Evolutionary conservation across 1,140 invertebrate species (phyloP), one percentile per base, ranked within the genome.

Genomic region (Octopus sinensis): DNA sequence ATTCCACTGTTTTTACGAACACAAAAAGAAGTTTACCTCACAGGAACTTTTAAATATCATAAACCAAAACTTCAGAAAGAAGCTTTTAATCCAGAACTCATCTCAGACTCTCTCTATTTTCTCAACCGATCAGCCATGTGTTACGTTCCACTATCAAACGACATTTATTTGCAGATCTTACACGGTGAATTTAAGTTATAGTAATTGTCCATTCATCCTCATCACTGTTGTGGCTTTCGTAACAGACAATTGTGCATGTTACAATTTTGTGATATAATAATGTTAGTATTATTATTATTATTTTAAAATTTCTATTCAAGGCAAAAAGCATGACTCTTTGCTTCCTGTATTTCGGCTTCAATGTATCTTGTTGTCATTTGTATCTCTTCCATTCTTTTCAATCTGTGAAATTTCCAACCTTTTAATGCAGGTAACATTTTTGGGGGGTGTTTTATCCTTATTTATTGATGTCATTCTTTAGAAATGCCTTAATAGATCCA

Each of bases 1-100:
- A 90, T 95, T 54, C 97, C 97, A 0, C 92, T 96, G 80, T 97
- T 97, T 90, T 89, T 97, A 80, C 92, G 97, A 84, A 93, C 97
- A 30, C 76, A 79, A n/a, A 78, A 78, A 73, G 78, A 84, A 9
- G 51, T 83, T 6, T 56, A 62, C n/a, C 17, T 84, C 4, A 85
- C 86, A 30, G 75, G 79, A 75, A 86, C 85, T 4, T 85, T 84
- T 80, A 85, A 86, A 78, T 79, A 84, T 53, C 51, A 78, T 1
- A 84, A 86, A 76, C 17, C 79, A 94, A 96, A 87, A 54, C 93
- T 98, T 23, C 95, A 97, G 89, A 95, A 95, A 86, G 95, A 98
- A 89, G 96, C 95, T 12, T 97, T 95, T 88, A 93, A 98, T 92
- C 94, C 95, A 0, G 93, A 93, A 78, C 92, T 92, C 81, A 94